These are phyloP conservation scores for Thomomys bottae DNA, from an alignment of 2,113 vertebrate genomes.

Conservation along the genomic window DNA sequence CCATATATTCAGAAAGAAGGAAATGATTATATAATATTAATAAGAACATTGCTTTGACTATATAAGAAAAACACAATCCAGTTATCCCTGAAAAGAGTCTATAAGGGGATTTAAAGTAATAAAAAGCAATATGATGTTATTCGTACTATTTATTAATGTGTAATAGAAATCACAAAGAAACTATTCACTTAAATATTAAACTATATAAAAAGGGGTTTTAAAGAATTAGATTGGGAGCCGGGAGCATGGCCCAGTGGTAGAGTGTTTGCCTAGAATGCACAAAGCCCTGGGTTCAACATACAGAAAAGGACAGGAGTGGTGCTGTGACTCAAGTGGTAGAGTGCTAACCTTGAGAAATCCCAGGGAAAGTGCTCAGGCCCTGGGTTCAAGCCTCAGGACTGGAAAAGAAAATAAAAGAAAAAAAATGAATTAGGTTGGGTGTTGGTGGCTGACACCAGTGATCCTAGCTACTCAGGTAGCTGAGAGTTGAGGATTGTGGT, in stretches of 20 bases:
- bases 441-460: too few species aligned
- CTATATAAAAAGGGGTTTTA: background rate
- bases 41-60: background rate
- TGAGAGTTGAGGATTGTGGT: too few species aligned
- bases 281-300: too few species aligned
- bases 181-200: constrained; percentile 4
- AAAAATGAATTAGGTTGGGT: too few species aligned
- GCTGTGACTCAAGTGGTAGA: too few species aligned
- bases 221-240: background rate
- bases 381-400: too few species aligned
- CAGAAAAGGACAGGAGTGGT: too few species aligned
- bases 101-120: constrained; percentile 14
- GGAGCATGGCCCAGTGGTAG: too few species aligned
- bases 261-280: too few species aligned
- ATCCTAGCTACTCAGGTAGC: too few species aligned
- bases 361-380: too few species aligned
- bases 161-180: constrained; percentile 21
- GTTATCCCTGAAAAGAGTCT: background rate
- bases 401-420: background rate
- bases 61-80: background rate
- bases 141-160: constrained; percentile 1
- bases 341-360: too few species aligned
- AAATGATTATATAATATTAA: background rate
- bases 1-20: background rate
- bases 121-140: background rate